phyloP scores from a whole-genome alignment of 2,113 vertebrate genomes.

The Cnemophilus loriae region DNA sequence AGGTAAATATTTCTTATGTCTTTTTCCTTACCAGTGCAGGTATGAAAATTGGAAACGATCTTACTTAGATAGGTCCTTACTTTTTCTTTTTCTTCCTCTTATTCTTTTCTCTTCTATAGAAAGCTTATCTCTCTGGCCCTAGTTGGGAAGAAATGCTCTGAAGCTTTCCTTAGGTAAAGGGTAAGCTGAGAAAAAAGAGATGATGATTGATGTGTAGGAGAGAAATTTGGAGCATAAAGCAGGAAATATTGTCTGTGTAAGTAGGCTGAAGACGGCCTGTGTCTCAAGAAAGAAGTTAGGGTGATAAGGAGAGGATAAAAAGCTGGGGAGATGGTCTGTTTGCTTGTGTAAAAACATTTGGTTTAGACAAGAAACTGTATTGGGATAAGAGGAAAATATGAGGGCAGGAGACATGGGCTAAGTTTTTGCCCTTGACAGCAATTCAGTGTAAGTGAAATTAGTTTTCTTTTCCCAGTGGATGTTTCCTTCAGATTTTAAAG shows the following conservation, averaged over 20 bases:
- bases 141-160: background rate
- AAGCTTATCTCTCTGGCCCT: background rate
- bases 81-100: rapidly evolving
- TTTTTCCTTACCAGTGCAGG: background rate
- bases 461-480: background rate
- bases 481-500: background rate
- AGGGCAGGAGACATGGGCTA: background rate
- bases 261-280: background rate
- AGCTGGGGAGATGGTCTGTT: background rate
- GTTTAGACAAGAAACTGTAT: background rate
- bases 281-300: background rate
- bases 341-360: background rate
- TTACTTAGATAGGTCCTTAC: background rate
- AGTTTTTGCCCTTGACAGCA: background rate
- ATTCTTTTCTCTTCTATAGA: background rate
- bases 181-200: background rate
- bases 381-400: background rate
- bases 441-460: background rate
- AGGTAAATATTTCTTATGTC: background rate
- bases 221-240: background rate
- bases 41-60: background rate
- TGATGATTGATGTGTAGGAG: background rate
- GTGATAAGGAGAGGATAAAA: background rate
- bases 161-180: background rate
- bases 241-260: background rate